phyloP scores from a whole-genome alignment of 2,113 vertebrate genomes.

The Gobiocypris rarus region DNA sequence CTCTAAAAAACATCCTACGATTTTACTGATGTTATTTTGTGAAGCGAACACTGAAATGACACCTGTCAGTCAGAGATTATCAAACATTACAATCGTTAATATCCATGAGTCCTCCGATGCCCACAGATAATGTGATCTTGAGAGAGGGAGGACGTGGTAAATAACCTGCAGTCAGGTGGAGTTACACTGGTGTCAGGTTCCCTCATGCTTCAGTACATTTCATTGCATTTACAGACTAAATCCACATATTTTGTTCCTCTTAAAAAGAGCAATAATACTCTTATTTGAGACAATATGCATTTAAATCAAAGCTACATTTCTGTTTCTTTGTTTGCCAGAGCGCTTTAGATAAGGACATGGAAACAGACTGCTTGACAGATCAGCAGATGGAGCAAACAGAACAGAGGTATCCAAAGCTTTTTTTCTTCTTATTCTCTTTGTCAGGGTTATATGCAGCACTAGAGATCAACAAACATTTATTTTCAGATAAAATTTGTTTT shows the following conservation, averaged over 20 bases:
- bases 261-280: not conserved
- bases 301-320: not conserved
- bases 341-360: not conserved
- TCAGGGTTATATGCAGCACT: not conserved
- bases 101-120: not conserved
- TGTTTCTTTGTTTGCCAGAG: not conserved
- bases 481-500: too few relatives aligned
- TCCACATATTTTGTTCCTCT: not conserved
- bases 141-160: constrained; percentile 20
- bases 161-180: constrained; percentile 54
- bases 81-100: not conserved
- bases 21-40: not conserved
- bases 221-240: constrained; percentile 23
- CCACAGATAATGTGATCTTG: not conserved
- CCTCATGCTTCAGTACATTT: constrained; percentile 21
- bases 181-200: constrained; percentile 34
- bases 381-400: not conserved
- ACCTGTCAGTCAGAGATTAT: not conserved
- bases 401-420: not conserved
- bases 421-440: not conserved
- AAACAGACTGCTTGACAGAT: not conserved
- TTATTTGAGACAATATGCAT: not conserved
- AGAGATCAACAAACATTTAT: not conserved
- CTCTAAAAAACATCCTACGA: not conserved
- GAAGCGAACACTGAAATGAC: not conserved